These are phyloP conservation scores for Bryconaethiops microstoma DNA, from an alignment of 2,797 vertebrate species.

Conservation along the genomic window DNA sequence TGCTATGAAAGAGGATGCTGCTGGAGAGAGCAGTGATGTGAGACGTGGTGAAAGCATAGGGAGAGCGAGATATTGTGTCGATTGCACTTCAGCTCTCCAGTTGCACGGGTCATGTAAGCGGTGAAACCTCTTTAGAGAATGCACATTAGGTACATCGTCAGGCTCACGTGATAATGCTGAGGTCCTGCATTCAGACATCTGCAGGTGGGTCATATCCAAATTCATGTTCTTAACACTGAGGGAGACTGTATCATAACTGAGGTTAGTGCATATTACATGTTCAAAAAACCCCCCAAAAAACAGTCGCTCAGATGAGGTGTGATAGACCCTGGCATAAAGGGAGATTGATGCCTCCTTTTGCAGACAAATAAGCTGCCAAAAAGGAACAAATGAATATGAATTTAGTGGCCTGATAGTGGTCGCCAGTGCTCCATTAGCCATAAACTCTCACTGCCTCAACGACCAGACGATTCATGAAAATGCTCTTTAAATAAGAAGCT, in stretches of 20 bases:
- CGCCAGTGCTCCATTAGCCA: constrained; percentile 33
- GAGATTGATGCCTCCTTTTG: constrained; percentile 1
- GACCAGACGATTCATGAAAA: constrained; percentile 34
- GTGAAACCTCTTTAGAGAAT: neutral
- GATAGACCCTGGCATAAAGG: neutral
- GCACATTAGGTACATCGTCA: neutral
- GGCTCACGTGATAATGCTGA: constrained; percentile 21
- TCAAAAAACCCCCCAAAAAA: neutral
- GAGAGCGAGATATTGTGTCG: constrained; percentile 10
- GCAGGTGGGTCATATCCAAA: constrained; percentile 17
- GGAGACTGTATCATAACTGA: constrained; percentile 18
- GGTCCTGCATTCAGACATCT: constrained; percentile 20
- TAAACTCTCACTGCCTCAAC: constrained; percentile 6
- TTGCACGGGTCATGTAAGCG: constrained; percentile 12
- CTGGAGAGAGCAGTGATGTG: neutral
- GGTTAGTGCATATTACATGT: constrained; percentile 12
- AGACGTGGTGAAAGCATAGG: neutral
- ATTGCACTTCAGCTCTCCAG: constrained; percentile 19
- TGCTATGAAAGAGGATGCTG: neutral
- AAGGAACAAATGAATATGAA: constrained; percentile 15
- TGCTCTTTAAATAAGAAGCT: constrained; percentile 43
- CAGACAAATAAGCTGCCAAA: neutral
- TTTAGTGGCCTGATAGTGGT: constrained; percentile 36
- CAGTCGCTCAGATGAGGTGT: neutral
- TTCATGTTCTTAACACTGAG: constrained; percentile 12